Evolutionary conservation across 2,113 vertebrate genomes (phyloP), one percentile per base, ranked within the genome.

Genomic region (Gobio gobio): DNA sequence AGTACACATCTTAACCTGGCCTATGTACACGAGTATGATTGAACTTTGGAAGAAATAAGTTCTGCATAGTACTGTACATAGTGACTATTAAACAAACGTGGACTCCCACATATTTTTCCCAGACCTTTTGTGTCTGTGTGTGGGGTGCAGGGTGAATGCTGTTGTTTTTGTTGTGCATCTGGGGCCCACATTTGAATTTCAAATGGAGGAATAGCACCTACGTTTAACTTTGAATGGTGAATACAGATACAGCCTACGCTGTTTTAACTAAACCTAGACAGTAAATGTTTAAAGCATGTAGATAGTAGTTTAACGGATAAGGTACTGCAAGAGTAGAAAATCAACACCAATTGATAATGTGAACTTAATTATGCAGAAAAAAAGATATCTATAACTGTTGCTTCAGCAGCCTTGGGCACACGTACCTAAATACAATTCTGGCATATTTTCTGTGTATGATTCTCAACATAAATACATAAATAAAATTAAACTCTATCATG

Each of bases 41-140:
- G 79, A 73, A 78, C 73, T 83, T 85, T 83, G 49, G 40, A n/a
- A 83, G 78, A 80, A 78, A 68, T 43, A 70, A 83, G 64, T 86
- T 83, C 63, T 70, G 63, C 5, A 45, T 73, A 47, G 29, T 33
- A 33, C 45, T 80, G 66, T 78, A 83, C 24, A 43, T 82, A 86
- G 68, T 91, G 89, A 74, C 90, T 90, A 90, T 89, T 93, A 87
- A 90, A 91, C 92, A 89, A 83, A 88, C 91, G 61, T 78, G 58
- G 40, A 95, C 94, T 95, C 94, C 94, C 94, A 93, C 95, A 94
- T 93, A 24, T 86, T 87, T 89, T 93, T 92, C 93, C 90, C 83
- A 86, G 88, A 89, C 81, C 75, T 86, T 82, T 85, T 77, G 77
- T 85, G 85, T 85, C 76, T 85, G 78, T 78, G 84, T 61, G 86